Base-by-base conservation (phyloP, 2,113 vertebrate species). In the Mus musculus region DNA sequence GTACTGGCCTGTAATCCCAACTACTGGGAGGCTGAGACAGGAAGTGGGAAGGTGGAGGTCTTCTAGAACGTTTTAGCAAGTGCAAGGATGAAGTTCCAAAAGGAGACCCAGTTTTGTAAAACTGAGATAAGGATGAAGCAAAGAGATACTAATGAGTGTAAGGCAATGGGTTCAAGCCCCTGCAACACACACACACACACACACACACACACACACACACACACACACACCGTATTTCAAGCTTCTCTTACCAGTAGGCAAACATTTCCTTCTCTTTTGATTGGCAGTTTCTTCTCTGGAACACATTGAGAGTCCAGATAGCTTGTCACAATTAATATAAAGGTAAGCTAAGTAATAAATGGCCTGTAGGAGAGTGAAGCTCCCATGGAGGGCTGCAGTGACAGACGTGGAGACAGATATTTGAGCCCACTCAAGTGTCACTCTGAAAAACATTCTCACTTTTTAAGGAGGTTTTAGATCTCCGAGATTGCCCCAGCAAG, bases 401-500 rank as follows among this genome's bases (percentile, higher is more conserved):
- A 10, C 82, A 46, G 88, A 94, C 42, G 82, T 84, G 19, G n/a
- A n/a, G 63, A 63, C 16, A 80, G 22, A 63, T 91, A 67, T 33
- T 72, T 94, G 75, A 24, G 88, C 12, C 16, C 56, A 13, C n/a
- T 89, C 87, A 84, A 39, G 65, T 69, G 56, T 61, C 90, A 33
- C 59, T 91, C 89, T 75, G 61, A n/a, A 91, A 91, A 91, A 75
- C 92, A 5, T 26, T 88, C 52, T 72, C 87, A 36, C 20, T 72
- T 73, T 65, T 85, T 81, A 96, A 80, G 52, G 59, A 56, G 33
- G 28, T 46, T 95, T 84, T 77, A 22, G 39, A 67, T 92, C 61
- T 67, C 28, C 12, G 39, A 54, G 22, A 1, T 26, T 86, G 33
- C n/a, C 22, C 22, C 59, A 96, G 28, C n/a, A 90, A 89, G 52